Evolutionary conservation across 2,797 vertebrate genomes (phyloP).

Genomic region (Rhinichthys osculus): DNA sequence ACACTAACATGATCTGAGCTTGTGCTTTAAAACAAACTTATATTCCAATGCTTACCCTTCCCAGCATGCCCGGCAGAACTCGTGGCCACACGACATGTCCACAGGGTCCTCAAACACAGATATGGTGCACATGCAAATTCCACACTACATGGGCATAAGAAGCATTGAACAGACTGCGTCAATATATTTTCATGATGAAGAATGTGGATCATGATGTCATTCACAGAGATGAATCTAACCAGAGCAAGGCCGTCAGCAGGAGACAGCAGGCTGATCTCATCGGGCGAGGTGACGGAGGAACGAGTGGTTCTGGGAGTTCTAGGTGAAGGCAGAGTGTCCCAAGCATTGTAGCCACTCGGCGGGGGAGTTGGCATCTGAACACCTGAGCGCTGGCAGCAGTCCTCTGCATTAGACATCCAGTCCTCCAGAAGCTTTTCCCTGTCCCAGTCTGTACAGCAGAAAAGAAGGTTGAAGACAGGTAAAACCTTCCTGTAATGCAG

Average conservation of each 20-base stretch:
- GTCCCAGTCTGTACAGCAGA: slow-evolving; percentile 87
- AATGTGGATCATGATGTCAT: background rate
- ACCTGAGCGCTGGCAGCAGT: slow-evolving; percentile 95
- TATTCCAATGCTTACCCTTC: slow-evolving; percentile 33
- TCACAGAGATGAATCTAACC: background rate
- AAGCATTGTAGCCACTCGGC: slow-evolving; percentile 93
- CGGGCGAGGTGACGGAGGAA: slow-evolving; percentile 91
- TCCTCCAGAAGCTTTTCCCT: slow-evolving; percentile 96
- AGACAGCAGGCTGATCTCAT: slow-evolving; percentile 89
- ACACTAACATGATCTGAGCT: background rate
- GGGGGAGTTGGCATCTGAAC: slow-evolving; percentile 96
- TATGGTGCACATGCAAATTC: slow-evolving; percentile 95
- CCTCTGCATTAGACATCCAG: slow-evolving; percentile 95
- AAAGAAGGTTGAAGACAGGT: background rate
- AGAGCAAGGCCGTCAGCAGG: slow-evolving; percentile 32
- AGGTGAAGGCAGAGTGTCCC: slow-evolving; percentile 95
- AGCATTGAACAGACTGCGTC: slow-evolving; percentile 3
- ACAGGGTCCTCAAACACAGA: slow-evolving; percentile 95
- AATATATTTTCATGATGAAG: background rate
- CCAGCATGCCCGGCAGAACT: slow-evolving; percentile 92
- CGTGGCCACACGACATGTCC: slow-evolving; percentile 95
- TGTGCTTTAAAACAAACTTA: background rate
- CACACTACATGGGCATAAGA: slow-evolving; percentile 78
- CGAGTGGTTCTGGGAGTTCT: slow-evolving; percentile 91
- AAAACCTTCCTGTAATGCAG: background rate